Evolutionary conservation across 2,888 invertebrate species (phyloP), one percentile per base, ranked within the genome.

Genomic region (Syrista parreyssii): DNA sequence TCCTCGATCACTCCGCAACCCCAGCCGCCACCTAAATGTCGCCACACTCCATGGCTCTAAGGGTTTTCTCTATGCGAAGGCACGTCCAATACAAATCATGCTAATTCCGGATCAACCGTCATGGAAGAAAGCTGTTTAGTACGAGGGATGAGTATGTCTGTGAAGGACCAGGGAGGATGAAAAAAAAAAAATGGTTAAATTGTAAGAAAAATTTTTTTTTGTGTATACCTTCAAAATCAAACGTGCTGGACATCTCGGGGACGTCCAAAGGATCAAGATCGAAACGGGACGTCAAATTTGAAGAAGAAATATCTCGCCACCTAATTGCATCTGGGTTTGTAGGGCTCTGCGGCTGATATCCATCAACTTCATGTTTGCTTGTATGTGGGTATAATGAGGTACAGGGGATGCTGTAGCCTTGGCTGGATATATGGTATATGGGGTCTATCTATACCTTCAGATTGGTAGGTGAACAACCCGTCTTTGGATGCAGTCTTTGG

Each of bases 1-100:
- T 88, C 87, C 84, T 89, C 89, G 87, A 90, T 91, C 90, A 89
- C 88, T 71, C 71, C 12, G 82, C 83, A 80, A 84, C 86, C 85
- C 83, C 84, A 73, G 76, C 82, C 84, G 76, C 78, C 78, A 79
- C 80, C 82, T 78, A 79, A 82, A 82, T 84, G 83, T 84, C 83
- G 83, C 82, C 83, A 82, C 83, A 76, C 81, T 82, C 76, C 80
- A 23, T 77, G 75, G 77, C 75, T 72, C 76, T 81, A 81, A 80
- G 81, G 81, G 83, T 82, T 81, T 85, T 81, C 81, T 81, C 75
- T 89, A 90, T 89, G 89, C 89, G 80, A 82, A 82, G 82, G 80
- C 89, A 89, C 89, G 89, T 86, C 23, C 74, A 33, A 74, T 34
- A 74, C 35, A 74, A 83, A 82, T 82, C 83, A 85, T 86, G 84